Conservation (phyloP, 2,888 invertebrate genomes). For the Lacanobia wlatinum region DNA sequence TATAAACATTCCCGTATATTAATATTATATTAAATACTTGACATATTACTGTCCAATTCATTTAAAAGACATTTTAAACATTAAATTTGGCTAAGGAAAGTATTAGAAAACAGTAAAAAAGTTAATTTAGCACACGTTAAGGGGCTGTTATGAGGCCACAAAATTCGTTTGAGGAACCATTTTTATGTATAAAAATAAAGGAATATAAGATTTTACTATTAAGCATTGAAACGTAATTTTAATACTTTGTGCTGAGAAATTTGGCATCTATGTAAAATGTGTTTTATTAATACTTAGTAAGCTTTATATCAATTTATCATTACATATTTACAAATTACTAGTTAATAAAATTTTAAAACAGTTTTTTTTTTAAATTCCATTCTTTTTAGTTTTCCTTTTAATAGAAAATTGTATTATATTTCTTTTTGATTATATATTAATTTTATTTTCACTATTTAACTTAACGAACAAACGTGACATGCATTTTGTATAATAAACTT, state of each 20-base stretch:
- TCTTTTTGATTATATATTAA: background rate
- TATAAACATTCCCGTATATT: background rate
- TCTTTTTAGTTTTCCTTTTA: slow-evolving; percentile 8
- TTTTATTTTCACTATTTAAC: background rate
- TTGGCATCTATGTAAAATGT: slow-evolving; percentile 17
- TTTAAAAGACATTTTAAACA: slow-evolving; percentile 8
- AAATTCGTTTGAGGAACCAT: slow-evolving; percentile 4
- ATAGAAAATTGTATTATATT: slow-evolving; percentile 2
- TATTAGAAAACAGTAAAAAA: slow-evolving; percentile 18
- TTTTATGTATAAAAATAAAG: background rate
- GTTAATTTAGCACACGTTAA: slow-evolving; percentile 8
- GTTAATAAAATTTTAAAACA: background rate
- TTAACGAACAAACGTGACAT: slow-evolving; percentile 28
- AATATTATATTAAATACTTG: background rate
- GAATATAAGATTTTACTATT: background rate
- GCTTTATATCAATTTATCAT: slow-evolving; percentile 8
- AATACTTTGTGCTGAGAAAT: slow-evolving; percentile 26
- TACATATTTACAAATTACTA: slow-evolving; percentile 16
- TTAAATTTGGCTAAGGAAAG: slow-evolving; percentile 9
- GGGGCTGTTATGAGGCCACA: slow-evolving; percentile 1
- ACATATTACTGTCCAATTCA: background rate
- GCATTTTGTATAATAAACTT: slow-evolving; percentile 33
- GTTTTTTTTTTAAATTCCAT: slow-evolving; percentile 1
- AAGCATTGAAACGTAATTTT: slow-evolving; percentile 3
- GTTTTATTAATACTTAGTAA: slow-evolving; percentile 21